A percentile compares a stretch with the other conserved stretches of the same genome.
These are phyloP conservation scores for Entomobrya multifasciata DNA, from an alignment of 2,888 invertebrate genomes.

Conservation along the genomic window DNA sequence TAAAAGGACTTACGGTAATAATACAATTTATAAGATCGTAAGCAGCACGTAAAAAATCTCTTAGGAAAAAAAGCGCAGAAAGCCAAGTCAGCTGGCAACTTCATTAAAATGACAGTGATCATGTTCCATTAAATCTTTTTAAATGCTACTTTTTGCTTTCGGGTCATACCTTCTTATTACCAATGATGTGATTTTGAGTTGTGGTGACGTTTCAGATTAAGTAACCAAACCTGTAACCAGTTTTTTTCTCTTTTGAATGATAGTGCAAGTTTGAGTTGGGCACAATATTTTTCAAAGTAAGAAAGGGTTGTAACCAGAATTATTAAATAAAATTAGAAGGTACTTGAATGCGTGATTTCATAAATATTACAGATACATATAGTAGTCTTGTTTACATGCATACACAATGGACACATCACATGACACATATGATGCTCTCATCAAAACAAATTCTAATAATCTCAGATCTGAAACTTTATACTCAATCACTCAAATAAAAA, in stretches of 20 bases:
- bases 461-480: too few species aligned
- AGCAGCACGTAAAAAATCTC: neutral
- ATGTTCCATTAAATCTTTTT: conserved; percentile 31
- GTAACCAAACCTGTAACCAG: neutral
- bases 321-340: neutral
- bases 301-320: neutral
- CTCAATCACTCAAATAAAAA: too few species aligned
- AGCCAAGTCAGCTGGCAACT: conserved; percentile 24
- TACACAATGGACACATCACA: too few species aligned
- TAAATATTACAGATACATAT: too few species aligned
- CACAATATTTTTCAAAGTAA: neutral
- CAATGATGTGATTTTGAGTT: neutral
- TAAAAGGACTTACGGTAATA: too few species aligned
- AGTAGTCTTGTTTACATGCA: too few species aligned
- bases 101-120: neutral
- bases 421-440: too few species aligned
- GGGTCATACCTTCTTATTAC: neutral
- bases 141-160: neutral
- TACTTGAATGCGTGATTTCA: neutral
- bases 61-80: neutral
- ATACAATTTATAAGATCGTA: neutral
- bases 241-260: neutral
- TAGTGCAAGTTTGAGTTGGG: neutral
- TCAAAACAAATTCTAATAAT: too few species aligned
- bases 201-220: neutral